These are phyloP conservation scores for Brachionus rubens DNA, from an alignment of 1,140 invertebrate species.

Conservation along the genomic window DNA sequence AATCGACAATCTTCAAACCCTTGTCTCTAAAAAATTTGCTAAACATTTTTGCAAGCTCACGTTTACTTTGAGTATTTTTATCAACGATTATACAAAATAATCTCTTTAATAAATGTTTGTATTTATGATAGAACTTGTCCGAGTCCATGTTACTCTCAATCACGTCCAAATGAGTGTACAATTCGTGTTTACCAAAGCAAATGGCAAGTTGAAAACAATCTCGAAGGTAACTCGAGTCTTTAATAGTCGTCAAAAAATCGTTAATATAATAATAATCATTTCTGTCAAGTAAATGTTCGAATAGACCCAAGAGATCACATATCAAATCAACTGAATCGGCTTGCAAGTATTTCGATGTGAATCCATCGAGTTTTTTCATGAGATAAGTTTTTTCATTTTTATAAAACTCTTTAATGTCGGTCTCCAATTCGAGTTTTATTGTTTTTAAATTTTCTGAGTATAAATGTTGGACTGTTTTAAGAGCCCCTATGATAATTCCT, in stretches of 20 bases:
- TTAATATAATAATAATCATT: constrained; percentile 29
- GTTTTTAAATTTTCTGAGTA: constrained; percentile 8
- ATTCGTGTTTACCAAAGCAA: constrained; percentile 19
- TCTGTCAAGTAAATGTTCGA: constrained; percentile 24
- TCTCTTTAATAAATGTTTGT: neutral
- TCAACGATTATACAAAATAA: constrained; percentile 19
- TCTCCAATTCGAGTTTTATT: neutral
- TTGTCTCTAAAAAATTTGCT: constrained; percentile 27
- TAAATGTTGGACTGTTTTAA: constrained; percentile 34
- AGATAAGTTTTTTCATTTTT: constrained; percentile 5
- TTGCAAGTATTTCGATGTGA: neutral
- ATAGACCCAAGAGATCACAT: neutral
- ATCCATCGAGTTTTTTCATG: neutral
- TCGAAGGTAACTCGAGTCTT: neutral
- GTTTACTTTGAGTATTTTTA: neutral
- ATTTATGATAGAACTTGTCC: constrained; percentile 8
- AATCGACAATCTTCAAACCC: constrained; percentile 1
- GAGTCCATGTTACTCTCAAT: neutral
- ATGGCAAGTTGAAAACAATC: constrained; percentile 35
- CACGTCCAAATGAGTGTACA: neutral
- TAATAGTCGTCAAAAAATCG: neutral
- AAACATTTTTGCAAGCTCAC: neutral
- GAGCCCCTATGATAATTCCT: constrained; percentile 16
- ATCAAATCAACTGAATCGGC: constrained; percentile 6
- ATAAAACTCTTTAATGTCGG: neutral